Evolutionary conservation across 2,888 invertebrate species (phyloP).

Genomic region (Spatulosminthurus flaviceps): DNA sequence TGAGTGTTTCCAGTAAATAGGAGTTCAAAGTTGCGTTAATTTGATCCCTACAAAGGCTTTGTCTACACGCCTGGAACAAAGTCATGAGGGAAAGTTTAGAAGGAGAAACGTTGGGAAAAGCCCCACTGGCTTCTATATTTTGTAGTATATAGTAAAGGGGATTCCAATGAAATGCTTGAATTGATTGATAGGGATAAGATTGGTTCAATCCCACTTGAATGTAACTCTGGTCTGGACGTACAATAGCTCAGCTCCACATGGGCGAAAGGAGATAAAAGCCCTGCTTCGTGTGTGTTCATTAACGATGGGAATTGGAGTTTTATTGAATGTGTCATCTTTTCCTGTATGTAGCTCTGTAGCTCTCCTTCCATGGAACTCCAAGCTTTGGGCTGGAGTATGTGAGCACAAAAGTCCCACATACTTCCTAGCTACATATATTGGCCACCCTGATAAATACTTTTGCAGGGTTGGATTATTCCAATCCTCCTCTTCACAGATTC

Average conservation of each 20-base stretch:
- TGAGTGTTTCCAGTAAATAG: too few relatives aligned
- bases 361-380: conserved; percentile 4
- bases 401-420: background rate
- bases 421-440: background rate
- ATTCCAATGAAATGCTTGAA: conserved; percentile 16
- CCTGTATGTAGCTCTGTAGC: too few relatives aligned
- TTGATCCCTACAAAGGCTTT: too few relatives aligned
- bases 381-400: background rate
- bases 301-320: conserved; percentile 53
- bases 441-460: conserved; percentile 1
- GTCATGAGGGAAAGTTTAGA: background rate
- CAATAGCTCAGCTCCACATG: background rate
- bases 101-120: background rate
- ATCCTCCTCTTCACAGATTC: background rate
- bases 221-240: conserved; percentile 1
- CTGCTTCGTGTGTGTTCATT: conserved; percentile 55
- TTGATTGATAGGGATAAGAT: conserved; percentile 12
- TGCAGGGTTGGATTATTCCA: background rate
- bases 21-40: too few relatives aligned
- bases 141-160: too few relatives aligned
- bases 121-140: too few relatives aligned
- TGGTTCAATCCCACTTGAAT: conserved; percentile 10
- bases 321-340: conserved; percentile 54
- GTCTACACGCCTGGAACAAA: background rate
- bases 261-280: conserved; percentile 49